phyloP scores from a whole-genome alignment of 2,797 vertebrate species.

The Podarcis siculus region DNA sequence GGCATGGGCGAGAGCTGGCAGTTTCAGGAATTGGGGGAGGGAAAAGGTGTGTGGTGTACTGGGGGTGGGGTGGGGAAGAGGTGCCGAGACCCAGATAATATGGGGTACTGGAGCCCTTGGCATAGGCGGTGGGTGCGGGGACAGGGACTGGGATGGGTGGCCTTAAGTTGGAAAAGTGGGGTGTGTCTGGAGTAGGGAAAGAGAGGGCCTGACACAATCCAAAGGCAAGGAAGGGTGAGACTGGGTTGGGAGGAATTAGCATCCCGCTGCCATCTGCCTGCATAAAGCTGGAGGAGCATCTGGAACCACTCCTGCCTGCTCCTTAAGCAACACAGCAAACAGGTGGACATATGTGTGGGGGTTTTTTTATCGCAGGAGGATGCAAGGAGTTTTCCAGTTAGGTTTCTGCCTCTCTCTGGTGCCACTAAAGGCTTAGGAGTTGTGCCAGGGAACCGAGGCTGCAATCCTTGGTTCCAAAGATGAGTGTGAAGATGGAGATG shows the following conservation, averaged over 20 bases:
- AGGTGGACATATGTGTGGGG: not conserved
- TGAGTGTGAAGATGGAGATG: too few relatives aligned
- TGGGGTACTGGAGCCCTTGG: too few relatives aligned
- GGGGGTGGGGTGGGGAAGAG: too few relatives aligned
- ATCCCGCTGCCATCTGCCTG: not conserved
- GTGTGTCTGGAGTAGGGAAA: not conserved
- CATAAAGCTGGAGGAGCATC: not conserved
- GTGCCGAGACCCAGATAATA: not conserved
- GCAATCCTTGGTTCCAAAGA: not conserved
- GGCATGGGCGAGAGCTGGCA: not conserved
- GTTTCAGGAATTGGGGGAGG: too few relatives aligned
- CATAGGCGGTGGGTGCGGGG: not conserved
- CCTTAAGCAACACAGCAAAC: not conserved
- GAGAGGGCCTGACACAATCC: not conserved
- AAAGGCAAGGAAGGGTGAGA: not conserved
- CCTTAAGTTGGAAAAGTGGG: not conserved
- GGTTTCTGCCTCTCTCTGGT: not conserved
- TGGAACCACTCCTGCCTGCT: not conserved
- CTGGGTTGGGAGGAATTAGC: rapidly evolving
- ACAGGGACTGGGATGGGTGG: not conserved
- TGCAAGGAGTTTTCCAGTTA: not conserved
- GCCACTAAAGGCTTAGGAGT: not conserved
- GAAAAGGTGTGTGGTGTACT: too few relatives aligned
- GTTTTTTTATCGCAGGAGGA: not conserved
- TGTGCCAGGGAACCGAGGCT: not conserved